Conservation (phyloP, 2,113 vertebrate species). For the Accipiter virgatus region DNA sequence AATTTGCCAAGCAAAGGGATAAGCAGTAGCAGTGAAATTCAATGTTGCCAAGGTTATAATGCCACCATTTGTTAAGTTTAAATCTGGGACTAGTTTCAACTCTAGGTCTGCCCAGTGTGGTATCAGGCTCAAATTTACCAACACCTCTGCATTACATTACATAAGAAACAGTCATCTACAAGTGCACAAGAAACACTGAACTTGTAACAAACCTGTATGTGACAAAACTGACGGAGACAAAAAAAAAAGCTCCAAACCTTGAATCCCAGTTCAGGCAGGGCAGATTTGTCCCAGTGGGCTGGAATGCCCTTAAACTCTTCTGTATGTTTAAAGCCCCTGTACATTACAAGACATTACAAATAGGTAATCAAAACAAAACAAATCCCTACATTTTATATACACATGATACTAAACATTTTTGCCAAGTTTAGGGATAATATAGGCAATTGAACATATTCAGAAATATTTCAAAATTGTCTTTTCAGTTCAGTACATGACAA, state of each 20-base stretch:
- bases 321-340: slow-evolving; percentile 37
- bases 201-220: not conserved
- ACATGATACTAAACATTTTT: not conserved
- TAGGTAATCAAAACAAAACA: not conserved
- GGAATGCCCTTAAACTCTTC: slow-evolving; percentile 68
- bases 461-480: not conserved
- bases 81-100: not conserved
- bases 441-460: not conserved
- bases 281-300: slow-evolving; percentile 82
- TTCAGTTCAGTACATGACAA: not conserved
- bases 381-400: not conserved
- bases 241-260: slow-evolving; percentile 71
- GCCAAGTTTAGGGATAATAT: not conserved
- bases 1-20: not conserved
- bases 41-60: not conserved
- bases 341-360: not conserved
- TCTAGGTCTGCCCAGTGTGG: not conserved
- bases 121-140: not conserved
- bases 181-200: not conserved
- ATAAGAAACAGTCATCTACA: not conserved
- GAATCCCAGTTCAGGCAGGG: slow-evolving; percentile 78
- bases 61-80: not conserved
- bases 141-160: not conserved
- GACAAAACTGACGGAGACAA: not conserved
- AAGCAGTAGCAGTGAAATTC: not conserved